These are phyloP conservation scores for Syrphus vitripennis DNA, from an alignment of 2,888 invertebrate species.

Conservation along the genomic window DNA sequence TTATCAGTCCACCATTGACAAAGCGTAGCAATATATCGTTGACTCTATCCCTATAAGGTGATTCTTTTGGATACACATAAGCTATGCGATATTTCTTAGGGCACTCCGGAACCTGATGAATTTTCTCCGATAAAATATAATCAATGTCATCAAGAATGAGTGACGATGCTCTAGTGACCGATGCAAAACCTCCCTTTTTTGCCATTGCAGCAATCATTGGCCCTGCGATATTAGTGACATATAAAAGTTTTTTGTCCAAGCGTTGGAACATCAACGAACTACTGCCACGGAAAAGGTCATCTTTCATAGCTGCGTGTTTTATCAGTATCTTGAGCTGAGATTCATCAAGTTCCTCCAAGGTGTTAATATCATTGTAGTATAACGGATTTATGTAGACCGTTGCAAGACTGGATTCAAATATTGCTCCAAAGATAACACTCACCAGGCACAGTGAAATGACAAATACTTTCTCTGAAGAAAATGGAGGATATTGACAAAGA, in stretches of 20 bases:
- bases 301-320: slow-evolving; percentile 79
- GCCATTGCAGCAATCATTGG: slow-evolving; percentile 76
- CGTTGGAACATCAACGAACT: slow-evolving; percentile 76
- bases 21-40: slow-evolving; percentile 77
- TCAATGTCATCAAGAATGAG: slow-evolving; percentile 76
- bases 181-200: slow-evolving; percentile 75
- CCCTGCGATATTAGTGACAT: slow-evolving; percentile 75
- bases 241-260: slow-evolving; percentile 76
- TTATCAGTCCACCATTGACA: slow-evolving; percentile 77
- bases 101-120: slow-evolving; percentile 79
- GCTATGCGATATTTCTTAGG: slow-evolving; percentile 80
- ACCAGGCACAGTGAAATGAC: slow-evolving; percentile 79
- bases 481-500: slow-evolving; percentile 77
- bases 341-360: slow-evolving; percentile 78
- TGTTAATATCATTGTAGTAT: slow-evolving; percentile 80
- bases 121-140: slow-evolving; percentile 76
- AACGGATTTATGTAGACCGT: slow-evolving; percentile 80
- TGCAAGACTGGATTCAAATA: slow-evolving; percentile 81
- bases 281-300: slow-evolving; percentile 79
- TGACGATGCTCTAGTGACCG: slow-evolving; percentile 77
- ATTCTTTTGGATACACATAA: slow-evolving; percentile 77
- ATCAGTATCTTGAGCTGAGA: slow-evolving; percentile 77
- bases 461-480: slow-evolving; percentile 79
- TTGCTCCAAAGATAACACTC: slow-evolving; percentile 80
- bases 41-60: slow-evolving; percentile 76